Evolutionary conservation across 35 echinoderm and acorn worm species (phyloP).

Genomic region (Patiria miniata): DNA sequence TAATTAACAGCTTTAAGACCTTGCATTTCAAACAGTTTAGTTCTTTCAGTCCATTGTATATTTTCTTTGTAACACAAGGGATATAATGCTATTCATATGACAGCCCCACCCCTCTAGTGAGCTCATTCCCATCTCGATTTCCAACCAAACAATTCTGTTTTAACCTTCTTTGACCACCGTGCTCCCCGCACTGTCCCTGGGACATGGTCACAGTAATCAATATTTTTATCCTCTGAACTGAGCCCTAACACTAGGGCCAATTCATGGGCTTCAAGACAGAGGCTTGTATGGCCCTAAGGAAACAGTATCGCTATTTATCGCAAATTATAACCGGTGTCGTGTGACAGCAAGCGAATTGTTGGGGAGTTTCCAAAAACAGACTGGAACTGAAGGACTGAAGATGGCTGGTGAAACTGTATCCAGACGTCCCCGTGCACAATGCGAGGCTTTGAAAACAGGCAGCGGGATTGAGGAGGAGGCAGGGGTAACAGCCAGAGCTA

Average conservation of each 20-base stretch:
- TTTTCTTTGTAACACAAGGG: not conserved
- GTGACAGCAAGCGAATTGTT: not conserved
- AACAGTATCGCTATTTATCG: constrained; percentile 1
- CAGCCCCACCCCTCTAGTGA: not conserved
- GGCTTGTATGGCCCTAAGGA: not conserved
- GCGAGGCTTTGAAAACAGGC: not conserved
- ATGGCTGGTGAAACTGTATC: not conserved
- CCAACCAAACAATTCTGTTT: not conserved
- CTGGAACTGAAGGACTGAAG: not conserved
- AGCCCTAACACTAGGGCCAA: not conserved
- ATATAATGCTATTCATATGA: not conserved
- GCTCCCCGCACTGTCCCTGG: not conserved
- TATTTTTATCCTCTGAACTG: not conserved
- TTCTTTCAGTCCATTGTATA: no score
- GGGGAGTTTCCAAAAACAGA: no score
- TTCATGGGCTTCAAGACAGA: not conserved
- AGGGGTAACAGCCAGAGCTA: not conserved
- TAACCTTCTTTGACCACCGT: not conserved
- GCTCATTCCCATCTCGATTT: constrained; percentile 1
- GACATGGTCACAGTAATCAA: constrained; percentile 23
- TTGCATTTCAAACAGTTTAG: no score
- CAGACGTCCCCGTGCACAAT: not conserved
- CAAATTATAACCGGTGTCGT: not conserved
- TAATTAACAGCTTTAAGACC: no score
- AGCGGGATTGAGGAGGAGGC: not conserved